Evolutionary conservation across 2,113 vertebrate species (phyloP).

Genomic region (Myanophis thanlyinensis): DNA sequence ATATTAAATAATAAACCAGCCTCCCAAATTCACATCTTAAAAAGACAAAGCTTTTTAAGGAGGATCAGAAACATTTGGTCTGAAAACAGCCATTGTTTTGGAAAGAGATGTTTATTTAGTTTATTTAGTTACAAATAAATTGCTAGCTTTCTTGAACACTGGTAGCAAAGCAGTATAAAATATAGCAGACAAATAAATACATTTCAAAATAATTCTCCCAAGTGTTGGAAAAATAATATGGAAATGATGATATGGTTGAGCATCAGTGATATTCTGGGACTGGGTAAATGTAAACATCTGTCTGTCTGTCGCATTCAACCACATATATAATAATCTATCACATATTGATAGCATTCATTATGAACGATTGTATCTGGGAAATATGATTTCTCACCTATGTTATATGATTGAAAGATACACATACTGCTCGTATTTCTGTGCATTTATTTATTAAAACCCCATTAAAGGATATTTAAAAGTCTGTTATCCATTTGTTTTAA

Average conservation of each 20-base stretch:
- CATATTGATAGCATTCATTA: not conserved
- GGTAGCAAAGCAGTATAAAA: not conserved
- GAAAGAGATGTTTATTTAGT: not conserved
- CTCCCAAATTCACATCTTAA: not conserved
- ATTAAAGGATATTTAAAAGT: not conserved
- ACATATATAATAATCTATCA: not conserved
- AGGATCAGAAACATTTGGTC: not conserved
- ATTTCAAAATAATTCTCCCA: not conserved
- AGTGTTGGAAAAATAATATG: not conserved
- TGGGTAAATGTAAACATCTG: not conserved
- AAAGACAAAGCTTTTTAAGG: not conserved
- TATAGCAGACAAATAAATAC: not conserved
- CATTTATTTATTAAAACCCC: not conserved
- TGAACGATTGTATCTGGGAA: not conserved
- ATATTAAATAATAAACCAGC: not conserved
- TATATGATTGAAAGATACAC: not conserved
- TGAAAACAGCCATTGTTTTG: not conserved
- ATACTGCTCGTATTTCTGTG: not conserved
- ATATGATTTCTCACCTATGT: not conserved
- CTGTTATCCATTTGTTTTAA: not conserved
- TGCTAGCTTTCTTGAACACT: not conserved
- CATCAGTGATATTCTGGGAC: not conserved
- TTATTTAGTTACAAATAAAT: not conserved
- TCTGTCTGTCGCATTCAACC: not conserved
- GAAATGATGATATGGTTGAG: not conserved